Conservation (phyloP, 2,888 invertebrate species). For the Tachina fera region DNA sequence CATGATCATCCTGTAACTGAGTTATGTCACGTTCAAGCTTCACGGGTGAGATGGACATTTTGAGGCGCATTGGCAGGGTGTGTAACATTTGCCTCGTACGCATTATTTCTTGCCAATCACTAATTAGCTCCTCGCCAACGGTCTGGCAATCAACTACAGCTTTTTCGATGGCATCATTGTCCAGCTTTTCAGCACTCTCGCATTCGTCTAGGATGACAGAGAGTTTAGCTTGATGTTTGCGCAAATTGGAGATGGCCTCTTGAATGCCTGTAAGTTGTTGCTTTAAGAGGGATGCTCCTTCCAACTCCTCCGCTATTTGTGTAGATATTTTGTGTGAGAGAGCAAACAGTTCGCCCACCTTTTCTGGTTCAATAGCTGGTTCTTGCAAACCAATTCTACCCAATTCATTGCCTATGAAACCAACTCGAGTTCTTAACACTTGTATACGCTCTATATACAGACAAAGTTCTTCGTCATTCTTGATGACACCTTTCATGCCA, state of each 20-base stretch:
- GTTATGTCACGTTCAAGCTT: slow-evolving; percentile 91
- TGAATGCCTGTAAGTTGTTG: slow-evolving; percentile 90
- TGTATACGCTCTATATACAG: slow-evolving; percentile 92
- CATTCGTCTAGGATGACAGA: slow-evolving; percentile 88
- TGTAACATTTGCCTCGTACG: slow-evolving; percentile 89
- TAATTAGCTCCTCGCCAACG: slow-evolving; percentile 87
- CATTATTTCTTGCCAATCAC: slow-evolving; percentile 91
- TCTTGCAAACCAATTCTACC: slow-evolving; percentile 89
- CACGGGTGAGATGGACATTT: slow-evolving; percentile 90
- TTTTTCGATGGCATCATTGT: slow-evolving; percentile 90
- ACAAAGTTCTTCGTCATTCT: slow-evolving; percentile 91
- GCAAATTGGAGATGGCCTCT: slow-evolving; percentile 87
- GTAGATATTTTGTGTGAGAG: slow-evolving; percentile 89
- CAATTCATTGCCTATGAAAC: slow-evolving; percentile 91
- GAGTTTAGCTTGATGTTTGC: slow-evolving; percentile 87
- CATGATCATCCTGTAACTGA: slow-evolving; percentile 89
- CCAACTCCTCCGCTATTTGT: slow-evolving; percentile 90
- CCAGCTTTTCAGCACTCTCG: slow-evolving; percentile 88
- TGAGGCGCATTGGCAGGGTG: slow-evolving; percentile 89
- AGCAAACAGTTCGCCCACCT: slow-evolving; percentile 88
- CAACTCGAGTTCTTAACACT: slow-evolving; percentile 89
- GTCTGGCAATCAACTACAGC: slow-evolving; percentile 89
- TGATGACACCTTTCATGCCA: slow-evolving; percentile 90
- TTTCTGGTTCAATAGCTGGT: slow-evolving; percentile 88
- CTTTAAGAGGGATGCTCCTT: slow-evolving; percentile 88